Evolutionary conservation across 2,113 vertebrate species (phyloP), one percentile per base, ranked within the genome.

Genomic region (Daubentonia madagascariensis): DNA sequence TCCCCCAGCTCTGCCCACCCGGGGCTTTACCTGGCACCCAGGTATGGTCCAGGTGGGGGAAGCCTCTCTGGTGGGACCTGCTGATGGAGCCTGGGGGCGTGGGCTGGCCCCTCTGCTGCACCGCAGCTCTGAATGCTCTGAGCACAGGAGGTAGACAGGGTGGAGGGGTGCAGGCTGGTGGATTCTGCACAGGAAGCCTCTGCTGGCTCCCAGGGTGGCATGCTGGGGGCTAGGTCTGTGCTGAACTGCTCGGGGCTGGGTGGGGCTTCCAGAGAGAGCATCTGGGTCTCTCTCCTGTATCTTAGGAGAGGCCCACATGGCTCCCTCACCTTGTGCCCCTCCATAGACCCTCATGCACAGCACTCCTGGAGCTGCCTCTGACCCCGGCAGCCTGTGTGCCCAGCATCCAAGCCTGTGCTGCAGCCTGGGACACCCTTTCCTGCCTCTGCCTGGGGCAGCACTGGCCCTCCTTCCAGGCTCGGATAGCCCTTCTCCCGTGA

Each of bases 401-500:
- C 28, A 7, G 76, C 25, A 13, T 8, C 28, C 11, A 9, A 50
- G 88, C 10, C 17, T 40, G 23, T 13, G 81, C 16, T 5, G 20
- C 30, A 1, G 1, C 48, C 43, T 2, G 2, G 28, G 25, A 40
- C 3, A 0, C 20, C 35, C 5, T 13, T 16, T 45, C 8, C 12
- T 0, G 32, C 5, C 8, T 45, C 0, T 1, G 25, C 20, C 48
- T 16, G 25, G 9, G 20, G 2, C 16, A 2, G 5, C 11, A 17
- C 43, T 4, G 37, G 13, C 35, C 32, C 89, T 32, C 20, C 25
- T 8, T 7, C 5, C 0, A 20, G 72, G 4, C n/a, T 48, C 79
- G 0, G 8, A 10, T 0, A 3, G 32, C 59, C 63, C 1, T 30
- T n/a, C 35, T 28, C 3, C 68, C 3, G 0, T 1, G 63, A 50